Base-by-base conservation (phyloP, 2,797 vertebrate genomes). In the Pseudochromis fuscus region DNA sequence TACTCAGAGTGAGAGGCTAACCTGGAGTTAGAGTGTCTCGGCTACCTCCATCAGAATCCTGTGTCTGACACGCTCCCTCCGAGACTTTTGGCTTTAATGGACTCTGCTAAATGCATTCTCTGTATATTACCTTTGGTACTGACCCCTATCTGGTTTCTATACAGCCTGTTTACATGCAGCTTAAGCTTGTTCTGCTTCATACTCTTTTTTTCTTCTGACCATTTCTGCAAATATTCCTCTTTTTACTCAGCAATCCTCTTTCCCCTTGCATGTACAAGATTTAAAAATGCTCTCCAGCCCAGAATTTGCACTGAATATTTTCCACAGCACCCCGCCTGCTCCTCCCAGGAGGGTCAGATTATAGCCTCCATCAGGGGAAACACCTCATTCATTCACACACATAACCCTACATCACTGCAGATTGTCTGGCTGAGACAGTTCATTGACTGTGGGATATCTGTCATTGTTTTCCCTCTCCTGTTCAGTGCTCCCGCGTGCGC, bases 81-180 rank as follows among this genome's bases (percentile, higher is more conserved):
- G 91, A 91, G 90, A 82, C 89, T 87, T 91, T 91, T 89, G 89
- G 86, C 87, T 91, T 91, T 93, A 93, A 93, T 93, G 91, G 93
- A 91, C 91, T 92, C 88, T 87, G 88, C 88, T 93, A 93, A 94
- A 93, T 91, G 66, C 91, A 91, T 93, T 93, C 87, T 84, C 82
- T 82, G 76, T 87, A 79, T 91, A 91, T 92, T 92, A 92, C 86
- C 87, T 91, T 91, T 85, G 82, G 80, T 58, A 84, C 87, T 48
- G 84, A 77, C 75, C 84, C 73, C 61, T 91, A 89, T 94, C 92
- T 90, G 86, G 88, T 93, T 93, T 93, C 92, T 84, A 58, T 80
- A 77, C 33, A 27, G 59, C 67, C 77, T 92, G 81, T 91, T 89
- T 86, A 88, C 88, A 86, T 62, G 23, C 56, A 28, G 42, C 66